Conservation (phyloP, 2,113 vertebrate species). For the Boulengeromyrus knoepffleri region DNA sequence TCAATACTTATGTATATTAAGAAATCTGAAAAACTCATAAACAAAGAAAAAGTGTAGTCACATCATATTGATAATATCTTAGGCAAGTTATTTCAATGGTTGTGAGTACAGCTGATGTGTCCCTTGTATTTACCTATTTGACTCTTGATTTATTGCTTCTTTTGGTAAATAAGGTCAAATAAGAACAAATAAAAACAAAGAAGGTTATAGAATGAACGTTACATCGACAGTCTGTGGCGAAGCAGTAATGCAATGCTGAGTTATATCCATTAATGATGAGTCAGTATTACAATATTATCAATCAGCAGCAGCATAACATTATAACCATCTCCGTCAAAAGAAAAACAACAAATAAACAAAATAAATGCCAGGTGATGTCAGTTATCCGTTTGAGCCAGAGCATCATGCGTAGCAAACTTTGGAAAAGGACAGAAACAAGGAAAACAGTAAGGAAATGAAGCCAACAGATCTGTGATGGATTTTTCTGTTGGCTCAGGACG, state of each 20-base stretch:
- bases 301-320: background rate
- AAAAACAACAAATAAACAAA: background rate
- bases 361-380: background rate
- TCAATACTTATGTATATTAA: background rate
- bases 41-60: background rate
- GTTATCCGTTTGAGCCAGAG: background rate
- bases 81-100: background rate
- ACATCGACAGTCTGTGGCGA: background rate
- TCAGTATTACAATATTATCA: background rate
- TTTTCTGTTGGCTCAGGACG: background rate
- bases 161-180: background rate
- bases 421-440: background rate
- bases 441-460: background rate
- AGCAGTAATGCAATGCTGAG: background rate
- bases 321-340: background rate
- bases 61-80: background rate
- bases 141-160: background rate
- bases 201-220: background rate
- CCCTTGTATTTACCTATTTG: background rate
- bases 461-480: background rate
- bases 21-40: background rate
- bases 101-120: background rate
- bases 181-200: background rate
- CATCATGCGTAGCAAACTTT: background rate
- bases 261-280: background rate